phyloP scores from a whole-genome alignment of 2,113 vertebrate species.

The Lutjanus erythropterus region DNA sequence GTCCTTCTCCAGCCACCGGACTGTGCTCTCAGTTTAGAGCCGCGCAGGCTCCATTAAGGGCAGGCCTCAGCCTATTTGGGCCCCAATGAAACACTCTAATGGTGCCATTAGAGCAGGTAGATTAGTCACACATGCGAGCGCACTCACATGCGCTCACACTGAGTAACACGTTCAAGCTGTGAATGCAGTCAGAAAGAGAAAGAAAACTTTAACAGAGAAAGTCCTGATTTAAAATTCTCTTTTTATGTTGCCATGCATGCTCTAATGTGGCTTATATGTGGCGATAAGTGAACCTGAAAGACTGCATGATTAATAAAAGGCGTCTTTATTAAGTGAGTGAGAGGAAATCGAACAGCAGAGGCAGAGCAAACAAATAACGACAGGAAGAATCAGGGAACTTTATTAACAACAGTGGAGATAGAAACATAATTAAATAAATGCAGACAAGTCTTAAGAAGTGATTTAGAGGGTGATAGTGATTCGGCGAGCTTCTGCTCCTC shows the following conservation, averaged over 20 bases:
- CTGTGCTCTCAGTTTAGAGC: conserved; percentile 52
- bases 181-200: conserved; percentile 3
- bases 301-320: conserved; percentile 6
- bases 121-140: conserved; percentile 61
- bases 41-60: conserved; percentile 67
- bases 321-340: conserved; percentile 15
- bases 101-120: conserved; percentile 68
- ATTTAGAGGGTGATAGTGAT: conserved; percentile 22
- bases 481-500: conserved; percentile 3
- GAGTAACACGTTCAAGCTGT: conserved; percentile 15
- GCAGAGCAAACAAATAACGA: conserved; percentile 21
- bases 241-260: not conserved
- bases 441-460: conserved; percentile 28
- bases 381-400: not conserved
- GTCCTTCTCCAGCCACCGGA: conserved; percentile 62
- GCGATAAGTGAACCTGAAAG: conserved; percentile 10
- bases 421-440: conserved; percentile 49
- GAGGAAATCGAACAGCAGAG: conserved; percentile 8
- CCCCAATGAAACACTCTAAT: conserved; percentile 67
- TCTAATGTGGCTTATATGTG: not conserved
- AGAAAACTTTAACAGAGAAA: conserved; percentile 26
- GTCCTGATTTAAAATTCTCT: not conserved
- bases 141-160: conserved; percentile 24
- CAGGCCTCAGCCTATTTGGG: conserved; percentile 63
- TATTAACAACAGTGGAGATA: conserved; percentile 20